phyloP scores from a whole-genome alignment of 2,888 invertebrate species.

The Scaptomyza cyrtandrae region DNA sequence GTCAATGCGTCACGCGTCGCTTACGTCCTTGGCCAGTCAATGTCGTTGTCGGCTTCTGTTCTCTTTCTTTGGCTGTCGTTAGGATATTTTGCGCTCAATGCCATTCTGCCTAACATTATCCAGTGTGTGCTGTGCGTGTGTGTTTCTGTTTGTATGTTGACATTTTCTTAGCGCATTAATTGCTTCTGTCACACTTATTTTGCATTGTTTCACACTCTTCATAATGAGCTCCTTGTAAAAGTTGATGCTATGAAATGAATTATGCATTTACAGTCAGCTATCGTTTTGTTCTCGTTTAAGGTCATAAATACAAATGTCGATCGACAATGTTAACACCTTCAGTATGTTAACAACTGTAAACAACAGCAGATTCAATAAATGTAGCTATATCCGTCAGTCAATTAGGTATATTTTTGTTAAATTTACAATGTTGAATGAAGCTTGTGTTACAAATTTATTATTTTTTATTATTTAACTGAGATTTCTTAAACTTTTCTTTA shows the following conservation, averaged over 20 bases:
- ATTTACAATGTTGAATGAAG: too few relatives aligned
- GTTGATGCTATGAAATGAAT: slow-evolving; percentile 41
- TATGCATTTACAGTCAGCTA: slow-evolving; percentile 39
- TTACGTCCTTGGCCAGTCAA: slow-evolving; percentile 62
- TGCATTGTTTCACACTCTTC: slow-evolving; percentile 60
- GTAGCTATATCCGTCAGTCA: neutral
- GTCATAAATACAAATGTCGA: slow-evolving; percentile 32
- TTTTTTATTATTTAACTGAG: too few relatives aligned
- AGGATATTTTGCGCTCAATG: slow-evolving; percentile 60
- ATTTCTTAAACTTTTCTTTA: too few relatives aligned
- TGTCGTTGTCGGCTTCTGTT: slow-evolving; percentile 58
- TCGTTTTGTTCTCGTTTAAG: slow-evolving; percentile 37
- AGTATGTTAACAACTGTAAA: neutral
- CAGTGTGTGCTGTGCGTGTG: slow-evolving; percentile 21
- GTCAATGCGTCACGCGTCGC: slow-evolving; percentile 69
- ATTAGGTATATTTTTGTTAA: neutral
- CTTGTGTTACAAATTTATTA: too few relatives aligned
- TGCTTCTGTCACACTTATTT: slow-evolving; percentile 78
- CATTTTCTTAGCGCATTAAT: slow-evolving; percentile 70
- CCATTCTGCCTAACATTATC: slow-evolving; percentile 53
- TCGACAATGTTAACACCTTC: slow-evolving; percentile 62
- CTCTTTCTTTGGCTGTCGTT: slow-evolving; percentile 59
- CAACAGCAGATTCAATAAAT: neutral
- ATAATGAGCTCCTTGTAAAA: slow-evolving; percentile 68
- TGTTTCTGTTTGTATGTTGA: slow-evolving; percentile 55